Conservation (phyloP, 2,797 vertebrate genomes). For the Darevskia mixta region DNA sequence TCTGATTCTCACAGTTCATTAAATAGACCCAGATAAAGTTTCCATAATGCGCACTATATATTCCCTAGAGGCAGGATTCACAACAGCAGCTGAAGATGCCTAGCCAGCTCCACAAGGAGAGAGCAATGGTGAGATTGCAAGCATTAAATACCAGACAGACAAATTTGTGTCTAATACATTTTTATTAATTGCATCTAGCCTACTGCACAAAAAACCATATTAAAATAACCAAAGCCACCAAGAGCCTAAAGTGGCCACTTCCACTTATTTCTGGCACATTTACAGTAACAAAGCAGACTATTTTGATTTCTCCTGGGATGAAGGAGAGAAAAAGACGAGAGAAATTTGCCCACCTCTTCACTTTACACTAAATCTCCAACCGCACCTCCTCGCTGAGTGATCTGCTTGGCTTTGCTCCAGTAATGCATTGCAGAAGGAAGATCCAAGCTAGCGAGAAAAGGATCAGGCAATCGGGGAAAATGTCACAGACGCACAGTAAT, state of each 20-base stretch:
- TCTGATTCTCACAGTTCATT: constrained; percentile 68
- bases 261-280: constrained; percentile 10
- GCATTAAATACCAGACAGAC: constrained; percentile 46
- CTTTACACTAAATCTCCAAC: background rate
- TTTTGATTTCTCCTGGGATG: constrained; percentile 2
- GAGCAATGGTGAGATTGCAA: constrained; percentile 54
- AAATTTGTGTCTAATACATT: constrained; percentile 6
- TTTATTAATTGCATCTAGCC: constrained; percentile 59
- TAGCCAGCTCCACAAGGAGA: constrained; percentile 48
- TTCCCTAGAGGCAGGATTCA: constrained; percentile 51
- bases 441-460: background rate
- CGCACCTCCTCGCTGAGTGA: background rate
- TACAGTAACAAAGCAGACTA: background rate
- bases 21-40: constrained; percentile 65
- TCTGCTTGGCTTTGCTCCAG: background rate
- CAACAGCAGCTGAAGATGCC: constrained; percentile 53
- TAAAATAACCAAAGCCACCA: constrained; percentile 30
- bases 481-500: background rate
- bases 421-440: background rate
- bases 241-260: constrained; percentile 8
- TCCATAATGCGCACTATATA: constrained; percentile 49
- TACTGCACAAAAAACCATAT: constrained; percentile 16
- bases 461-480: background rate
- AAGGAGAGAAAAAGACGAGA: background rate
- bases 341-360: background rate